Evolutionary conservation across 2,797 vertebrate species (phyloP), one percentile per base, ranked within the genome.

Genomic region (Echeneis naucrates): DNA sequence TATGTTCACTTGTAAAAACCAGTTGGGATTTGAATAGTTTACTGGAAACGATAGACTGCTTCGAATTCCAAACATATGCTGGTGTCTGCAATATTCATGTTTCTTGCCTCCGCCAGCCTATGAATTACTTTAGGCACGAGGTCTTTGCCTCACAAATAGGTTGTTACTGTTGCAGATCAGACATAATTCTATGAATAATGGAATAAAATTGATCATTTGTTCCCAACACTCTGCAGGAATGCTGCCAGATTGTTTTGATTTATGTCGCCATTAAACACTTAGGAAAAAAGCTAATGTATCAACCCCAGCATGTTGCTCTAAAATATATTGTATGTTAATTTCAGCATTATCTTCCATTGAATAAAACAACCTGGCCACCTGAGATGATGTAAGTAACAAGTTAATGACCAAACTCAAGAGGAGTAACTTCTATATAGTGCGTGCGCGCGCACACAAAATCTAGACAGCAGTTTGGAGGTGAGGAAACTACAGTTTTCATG

Each of bases 51-150:
- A 82, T 13, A 38, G 79, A 79, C 53, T 63, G 50, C 74, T 89
- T 87, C 80, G 80, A 50, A 88, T 82, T 90, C 87, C 77, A 78
- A 90, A 85, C 86, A 90, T 89, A 89, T 85, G 88, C 75, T 66
- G 26, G 56, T 62, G 30, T 83, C 66, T 92, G 73, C 75, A 90
- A 88, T 91, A 92, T 92, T 86, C 76, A 92, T 87, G 64, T 68
- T 84, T 78, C 72, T 81, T 68, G 68, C 81, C 84, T 81, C 74
- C 59, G 37, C 77, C 73, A 70, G 64, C 55, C 51, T 54, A 62
- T 62, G 69, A 82, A 80, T 78, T 78, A 86, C 77, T 81, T 83
- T 45, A 77, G 74, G 65, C 82, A 77, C 79, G 77, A 87, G 80
- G 86, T 90, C 64, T 80, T 53, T 68, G 70, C 66, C 71, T 85